A percentile compares a stretch with the other conserved stretches of the same genome.
Evolutionary conservation across 1,140 invertebrate genomes (phyloP).

Genomic region (Caenorhabditis latens): DNA sequence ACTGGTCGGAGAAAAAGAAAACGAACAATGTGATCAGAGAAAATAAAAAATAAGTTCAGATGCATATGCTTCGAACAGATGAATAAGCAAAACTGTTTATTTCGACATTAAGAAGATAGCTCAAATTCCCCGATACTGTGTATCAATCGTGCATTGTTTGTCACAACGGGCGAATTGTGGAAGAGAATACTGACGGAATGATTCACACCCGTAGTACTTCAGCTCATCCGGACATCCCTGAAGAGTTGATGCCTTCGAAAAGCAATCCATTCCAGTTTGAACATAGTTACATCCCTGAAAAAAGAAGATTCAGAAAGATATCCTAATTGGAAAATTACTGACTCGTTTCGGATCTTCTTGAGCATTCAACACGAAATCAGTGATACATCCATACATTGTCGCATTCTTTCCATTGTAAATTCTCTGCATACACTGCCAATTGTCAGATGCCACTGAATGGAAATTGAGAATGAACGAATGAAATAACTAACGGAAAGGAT

Average conservation of each 20-base stretch:
- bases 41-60: too few species aligned
- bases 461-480: too few species aligned
- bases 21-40: too few species aligned
- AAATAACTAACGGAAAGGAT: not conserved
- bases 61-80: too few species aligned
- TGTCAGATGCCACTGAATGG: slow-evolving; percentile 65
- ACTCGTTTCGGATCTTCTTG: slow-evolving; percentile 55
- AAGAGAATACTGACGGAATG: slow-evolving; percentile 63
- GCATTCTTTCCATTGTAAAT: slow-evolving; percentile 64
- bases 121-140: slow-evolving; percentile 6
- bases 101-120: not conserved
- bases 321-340: not conserved
- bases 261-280: slow-evolving; percentile 57
- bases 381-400: slow-evolving; percentile 59
- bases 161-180: slow-evolving; percentile 16
- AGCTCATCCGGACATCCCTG: slow-evolving; percentile 51
- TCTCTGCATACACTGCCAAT: slow-evolving; percentile 65
- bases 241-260: slow-evolving; percentile 33
- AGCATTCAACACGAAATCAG: slow-evolving; percentile 55
- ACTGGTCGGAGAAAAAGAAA: too few species aligned
- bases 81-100: too few species aligned
- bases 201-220: slow-evolving; percentile 63
- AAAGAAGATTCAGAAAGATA: not conserved
- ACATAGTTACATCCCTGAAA: slow-evolving; percentile 59
- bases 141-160: slow-evolving; percentile 9